These are phyloP conservation scores for Euplagia quadripunctaria DNA, from an alignment of 2,888 invertebrate species.

Conservation along the genomic window DNA sequence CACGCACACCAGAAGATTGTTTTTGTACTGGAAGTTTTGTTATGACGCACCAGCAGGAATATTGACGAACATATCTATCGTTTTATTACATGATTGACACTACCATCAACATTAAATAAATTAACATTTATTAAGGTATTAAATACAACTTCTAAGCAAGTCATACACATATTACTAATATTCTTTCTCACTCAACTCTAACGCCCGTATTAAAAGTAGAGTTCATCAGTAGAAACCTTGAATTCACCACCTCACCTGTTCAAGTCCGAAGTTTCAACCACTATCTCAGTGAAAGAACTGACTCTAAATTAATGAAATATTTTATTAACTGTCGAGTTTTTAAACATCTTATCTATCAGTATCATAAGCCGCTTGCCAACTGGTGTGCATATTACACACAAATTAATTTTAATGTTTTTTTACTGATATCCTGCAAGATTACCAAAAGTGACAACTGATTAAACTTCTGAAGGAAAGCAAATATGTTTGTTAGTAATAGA, in stretches of 20 bases:
- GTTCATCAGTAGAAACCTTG: no score
- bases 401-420: background rate
- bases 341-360: background rate
- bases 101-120: no score
- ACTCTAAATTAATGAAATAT: background rate
- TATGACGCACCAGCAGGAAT: slow-evolving; percentile 35
- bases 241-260: no score
- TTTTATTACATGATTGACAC: background rate
- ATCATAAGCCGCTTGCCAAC: background rate
- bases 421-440: background rate
- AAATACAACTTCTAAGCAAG: background rate
- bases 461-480: background rate
- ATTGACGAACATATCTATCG: slow-evolving; percentile 20
- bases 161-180: background rate
- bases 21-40: slow-evolving; percentile 11
- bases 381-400: background rate
- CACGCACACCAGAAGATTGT: slow-evolving; percentile 7
- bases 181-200: no score
- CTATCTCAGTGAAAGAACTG: background rate
- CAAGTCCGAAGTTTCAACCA: background rate
- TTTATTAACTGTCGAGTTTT: background rate
- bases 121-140: background rate
- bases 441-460: background rate
- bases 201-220: no score
- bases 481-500: fast-evolving